Evolutionary conservation across 1,140 invertebrate species (phyloP).

Genomic region (Anastrepha obliqua): DNA sequence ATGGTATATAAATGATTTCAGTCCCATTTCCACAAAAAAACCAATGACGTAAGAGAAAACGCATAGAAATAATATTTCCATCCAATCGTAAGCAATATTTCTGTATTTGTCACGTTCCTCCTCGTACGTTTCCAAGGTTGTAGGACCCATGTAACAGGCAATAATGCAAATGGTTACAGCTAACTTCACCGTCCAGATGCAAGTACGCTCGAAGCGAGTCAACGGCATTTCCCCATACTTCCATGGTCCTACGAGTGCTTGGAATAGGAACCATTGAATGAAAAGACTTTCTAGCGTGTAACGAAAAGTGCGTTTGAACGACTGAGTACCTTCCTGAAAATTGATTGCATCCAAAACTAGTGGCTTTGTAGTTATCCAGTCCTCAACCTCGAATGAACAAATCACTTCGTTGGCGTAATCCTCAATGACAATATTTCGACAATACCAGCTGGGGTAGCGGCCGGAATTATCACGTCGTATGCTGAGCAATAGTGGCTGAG

Average conservation of each 20-base stretch:
- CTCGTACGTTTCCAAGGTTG: conserved; percentile 55
- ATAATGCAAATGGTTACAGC: conserved; percentile 34
- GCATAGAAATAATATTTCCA: conserved; percentile 36
- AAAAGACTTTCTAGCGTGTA: conserved; percentile 19
- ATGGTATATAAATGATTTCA: conserved; percentile 28
- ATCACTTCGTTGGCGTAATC: conserved; percentile 14
- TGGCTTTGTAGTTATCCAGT: conserved; percentile 25
- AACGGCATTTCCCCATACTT: conserved; percentile 21
- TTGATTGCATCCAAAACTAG: neutral
- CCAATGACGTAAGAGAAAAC: conserved; percentile 40
- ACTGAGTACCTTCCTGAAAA: neutral
- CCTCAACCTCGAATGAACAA: neutral
- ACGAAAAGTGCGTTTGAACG: conserved; percentile 4
- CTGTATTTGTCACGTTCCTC: conserved; percentile 49
- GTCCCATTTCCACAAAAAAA: conserved; percentile 1
- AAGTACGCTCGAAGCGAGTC: conserved; percentile 53
- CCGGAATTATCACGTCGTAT: conserved; percentile 46
- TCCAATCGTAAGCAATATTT: conserved; percentile 37
- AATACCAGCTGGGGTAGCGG: conserved; percentile 57
- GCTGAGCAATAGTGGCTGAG: conserved; percentile 14
- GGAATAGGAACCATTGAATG: conserved; percentile 55
- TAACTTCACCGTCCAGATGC: conserved; percentile 49
- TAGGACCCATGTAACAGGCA: conserved; percentile 42
- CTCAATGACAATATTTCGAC: neutral
- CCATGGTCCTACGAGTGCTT: conserved; percentile 52